phyloP scores from a whole-genome alignment of 2,113 vertebrate species.

The Gnathonemus longibarbis region DNA sequence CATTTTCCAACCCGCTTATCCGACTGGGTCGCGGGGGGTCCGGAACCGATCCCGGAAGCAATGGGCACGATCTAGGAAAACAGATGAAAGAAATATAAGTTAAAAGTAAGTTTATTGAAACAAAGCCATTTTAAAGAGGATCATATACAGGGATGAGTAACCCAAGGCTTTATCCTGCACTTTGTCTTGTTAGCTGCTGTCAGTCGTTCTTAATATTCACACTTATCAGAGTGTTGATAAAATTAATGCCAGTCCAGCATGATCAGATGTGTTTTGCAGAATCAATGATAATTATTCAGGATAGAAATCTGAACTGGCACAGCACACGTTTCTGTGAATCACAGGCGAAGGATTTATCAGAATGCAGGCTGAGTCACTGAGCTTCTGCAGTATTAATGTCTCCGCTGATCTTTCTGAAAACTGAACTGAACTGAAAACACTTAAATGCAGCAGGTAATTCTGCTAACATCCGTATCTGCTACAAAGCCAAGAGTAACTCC shows the following conservation, averaged over 20 bases:
- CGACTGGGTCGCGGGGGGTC: no score
- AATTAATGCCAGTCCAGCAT: neutral
- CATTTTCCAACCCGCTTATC: no score
- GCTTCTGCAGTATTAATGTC: neutral
- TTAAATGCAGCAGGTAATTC: neutral
- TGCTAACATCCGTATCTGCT: neutral
- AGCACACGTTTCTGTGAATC: neutral
- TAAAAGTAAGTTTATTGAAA: neutral
- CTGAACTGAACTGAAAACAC: neutral
- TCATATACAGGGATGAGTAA: no score
- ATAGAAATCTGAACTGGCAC: neutral
- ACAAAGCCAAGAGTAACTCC: neutral
- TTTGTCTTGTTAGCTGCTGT: neutral
- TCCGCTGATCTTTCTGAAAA: neutral
- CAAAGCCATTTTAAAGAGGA: neutral
- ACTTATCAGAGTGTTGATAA: neutral
- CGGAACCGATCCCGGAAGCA: no score
- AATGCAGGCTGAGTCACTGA: neutral
- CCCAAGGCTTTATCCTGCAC: neutral
- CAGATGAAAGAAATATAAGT: neutral
- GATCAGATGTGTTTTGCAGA: neutral
- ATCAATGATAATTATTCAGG: neutral
- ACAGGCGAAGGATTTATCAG: neutral
- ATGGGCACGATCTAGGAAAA: neutral
- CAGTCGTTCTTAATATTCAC: neutral